A percentile compares a stretch with the other conserved stretches of the same genome.
phyloP scores from a whole-genome alignment of 1,140 invertebrate genomes.

The Melanaphis sacchari region DNA sequence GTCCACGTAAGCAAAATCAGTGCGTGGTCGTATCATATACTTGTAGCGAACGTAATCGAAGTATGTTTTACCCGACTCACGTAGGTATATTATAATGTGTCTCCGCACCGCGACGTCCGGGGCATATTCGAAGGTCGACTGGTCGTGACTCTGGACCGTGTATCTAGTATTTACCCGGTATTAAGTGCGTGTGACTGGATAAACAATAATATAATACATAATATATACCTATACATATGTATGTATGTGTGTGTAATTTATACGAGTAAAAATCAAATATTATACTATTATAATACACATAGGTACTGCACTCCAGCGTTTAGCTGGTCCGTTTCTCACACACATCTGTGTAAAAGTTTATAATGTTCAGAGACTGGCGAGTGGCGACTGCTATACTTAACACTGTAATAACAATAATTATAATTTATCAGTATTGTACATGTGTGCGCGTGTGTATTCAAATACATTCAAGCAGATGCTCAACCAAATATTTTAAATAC shows the following conservation, averaged over 20 bases:
- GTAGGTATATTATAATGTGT: not conserved
- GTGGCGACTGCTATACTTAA: not conserved
- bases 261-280: slow-evolving; percentile 9
- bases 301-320: not conserved
- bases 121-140: slow-evolving; percentile 12
- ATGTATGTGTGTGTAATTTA: not conserved
- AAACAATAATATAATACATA: not conserved
- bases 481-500: too few species aligned
- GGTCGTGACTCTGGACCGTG: not conserved
- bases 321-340: not conserved
- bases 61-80: not conserved
- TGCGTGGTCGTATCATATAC: not conserved
- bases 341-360: not conserved
- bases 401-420: not conserved
- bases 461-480: too few species aligned
- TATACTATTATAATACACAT: not conserved
- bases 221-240: not conserved
- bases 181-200: not conserved
- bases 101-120: not conserved
- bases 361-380: not conserved
- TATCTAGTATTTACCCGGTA: not conserved
- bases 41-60: not conserved
- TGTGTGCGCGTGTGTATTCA: not conserved
- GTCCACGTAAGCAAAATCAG: not conserved
- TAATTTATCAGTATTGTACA: not conserved